phyloP scores from a whole-genome alignment of 2,113 vertebrate species.

The Ifrita kowaldi region DNA sequence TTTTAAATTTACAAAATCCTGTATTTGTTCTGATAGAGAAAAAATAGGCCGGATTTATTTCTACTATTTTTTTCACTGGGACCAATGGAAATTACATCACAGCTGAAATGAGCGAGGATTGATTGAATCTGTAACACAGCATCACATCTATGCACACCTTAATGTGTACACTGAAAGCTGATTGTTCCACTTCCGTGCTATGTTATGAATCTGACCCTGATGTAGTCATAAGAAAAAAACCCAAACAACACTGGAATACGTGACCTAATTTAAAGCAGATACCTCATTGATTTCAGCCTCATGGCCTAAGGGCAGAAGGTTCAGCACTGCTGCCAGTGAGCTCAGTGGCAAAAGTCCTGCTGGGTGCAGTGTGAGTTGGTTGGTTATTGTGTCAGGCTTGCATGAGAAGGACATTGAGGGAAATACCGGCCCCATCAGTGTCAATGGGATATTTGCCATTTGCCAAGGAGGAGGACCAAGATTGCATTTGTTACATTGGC shows the following conservation, averaged over 20 bases:
- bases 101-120: not conserved
- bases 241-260: not conserved
- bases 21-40: not conserved
- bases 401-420: not conserved
- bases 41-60: not conserved
- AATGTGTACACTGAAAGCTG: not conserved
- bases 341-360: not conserved
- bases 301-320: not conserved
- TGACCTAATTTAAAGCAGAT: conserved; percentile 40
- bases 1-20: not conserved
- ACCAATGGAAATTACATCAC: not conserved
- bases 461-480: not conserved
- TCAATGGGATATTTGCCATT: not conserved
- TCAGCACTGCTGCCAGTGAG: not conserved
- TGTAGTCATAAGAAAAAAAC: not conserved
- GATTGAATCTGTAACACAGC: not conserved
- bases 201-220: not conserved
- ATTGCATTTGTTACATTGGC: fast-evolving
- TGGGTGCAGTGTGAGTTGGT: not conserved
- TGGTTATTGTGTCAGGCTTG: not conserved
- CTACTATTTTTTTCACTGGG: not conserved
- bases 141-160: not conserved
- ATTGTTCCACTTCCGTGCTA: not conserved
- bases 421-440: not conserved
- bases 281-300: conserved; percentile 17